These are phyloP conservation scores for Guaruba guarouba DNA, from an alignment of 2,113 vertebrate species.

Conservation along the genomic window DNA sequence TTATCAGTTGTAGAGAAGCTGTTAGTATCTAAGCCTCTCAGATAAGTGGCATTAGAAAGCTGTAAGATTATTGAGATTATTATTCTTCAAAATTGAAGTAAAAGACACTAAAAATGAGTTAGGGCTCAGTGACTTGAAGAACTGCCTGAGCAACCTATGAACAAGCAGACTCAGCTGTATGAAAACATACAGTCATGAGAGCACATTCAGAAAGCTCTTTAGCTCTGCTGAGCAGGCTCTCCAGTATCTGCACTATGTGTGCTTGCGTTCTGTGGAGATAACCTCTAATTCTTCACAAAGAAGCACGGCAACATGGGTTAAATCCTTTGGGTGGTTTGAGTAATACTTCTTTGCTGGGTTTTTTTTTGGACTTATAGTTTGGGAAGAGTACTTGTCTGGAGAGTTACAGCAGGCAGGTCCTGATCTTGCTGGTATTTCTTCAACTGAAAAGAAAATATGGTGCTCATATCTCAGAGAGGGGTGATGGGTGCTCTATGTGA, in stretches of 20 bases:
- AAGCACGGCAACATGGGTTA: not conserved
- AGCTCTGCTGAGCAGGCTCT: not conserved
- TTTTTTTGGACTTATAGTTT: not conserved
- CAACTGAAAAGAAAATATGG: not conserved
- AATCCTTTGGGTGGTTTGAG: not conserved
- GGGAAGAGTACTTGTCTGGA: not conserved
- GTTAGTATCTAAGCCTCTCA: not conserved
- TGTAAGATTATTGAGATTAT: not conserved
- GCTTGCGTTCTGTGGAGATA: not conserved
- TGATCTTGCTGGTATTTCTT: not conserved
- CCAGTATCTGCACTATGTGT: not conserved
- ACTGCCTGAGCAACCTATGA: not conserved
- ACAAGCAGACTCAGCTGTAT: not conserved
- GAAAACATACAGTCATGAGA: not conserved
- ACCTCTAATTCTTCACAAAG: not conserved
- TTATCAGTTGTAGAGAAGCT: not conserved
- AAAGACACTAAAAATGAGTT: not conserved
- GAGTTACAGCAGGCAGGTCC: not conserved
- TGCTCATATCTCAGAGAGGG: not conserved
- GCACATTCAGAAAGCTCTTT: not conserved
- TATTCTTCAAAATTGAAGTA: not conserved
- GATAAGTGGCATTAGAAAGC: not conserved
- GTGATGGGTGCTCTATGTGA: not conserved
- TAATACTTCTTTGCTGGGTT: not conserved
- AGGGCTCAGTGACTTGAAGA: not conserved